Base-by-base conservation (phyloP, 2,797 vertebrate genomes). In the Anomalospiza imberbis region DNA sequence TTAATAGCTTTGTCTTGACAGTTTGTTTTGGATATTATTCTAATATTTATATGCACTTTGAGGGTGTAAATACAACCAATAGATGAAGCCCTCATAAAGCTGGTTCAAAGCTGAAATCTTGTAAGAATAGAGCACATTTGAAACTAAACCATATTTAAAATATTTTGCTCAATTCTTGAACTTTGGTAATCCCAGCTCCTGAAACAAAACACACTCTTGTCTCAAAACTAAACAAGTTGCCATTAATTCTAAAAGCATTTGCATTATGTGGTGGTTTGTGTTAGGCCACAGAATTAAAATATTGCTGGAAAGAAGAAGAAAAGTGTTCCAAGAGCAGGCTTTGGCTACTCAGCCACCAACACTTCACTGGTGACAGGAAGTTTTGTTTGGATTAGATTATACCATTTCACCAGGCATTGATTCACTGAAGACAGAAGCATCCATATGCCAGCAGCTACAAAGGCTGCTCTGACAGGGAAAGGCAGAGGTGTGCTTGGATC, bases 1-100 rank as follows among this genome's bases (percentile, higher is more conserved):
- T 89, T 85, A 94, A 68, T 28, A 88, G 77, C 83, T 89, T 94
- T 91, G 81, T 61, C 88, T 86, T 87, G 75, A 76, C 82, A 77
- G 72, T 58, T 96, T 93, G 29, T 63, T 96, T 96, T 86, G 86
- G 63, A 91, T 66, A 95, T 89, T 81, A 72, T 77, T 94, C 54
- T 88, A 93, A 86, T 89, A 93, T 88, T 94, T 92, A 93, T 84
- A 90, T 42, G 71, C 57, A 88, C 74, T 93, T 81, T 72, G 83
- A 74, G 83, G 26, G 44, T 70, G 53, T 82, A 92, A 95, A 94
- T 92, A 78, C 31, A 94, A 89, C 71, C 66, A 58, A 31, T 28
- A 44, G 66, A 86, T 78, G 42, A 96, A 91, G 47, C 38, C 6
- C 0, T 73, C 71, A 88, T 40, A 82, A 94, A 79, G 65, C 48